Evolutionary conservation across 2,113 vertebrate species (phyloP).

Genomic region (Oncorhynchus gorbuscha): DNA sequence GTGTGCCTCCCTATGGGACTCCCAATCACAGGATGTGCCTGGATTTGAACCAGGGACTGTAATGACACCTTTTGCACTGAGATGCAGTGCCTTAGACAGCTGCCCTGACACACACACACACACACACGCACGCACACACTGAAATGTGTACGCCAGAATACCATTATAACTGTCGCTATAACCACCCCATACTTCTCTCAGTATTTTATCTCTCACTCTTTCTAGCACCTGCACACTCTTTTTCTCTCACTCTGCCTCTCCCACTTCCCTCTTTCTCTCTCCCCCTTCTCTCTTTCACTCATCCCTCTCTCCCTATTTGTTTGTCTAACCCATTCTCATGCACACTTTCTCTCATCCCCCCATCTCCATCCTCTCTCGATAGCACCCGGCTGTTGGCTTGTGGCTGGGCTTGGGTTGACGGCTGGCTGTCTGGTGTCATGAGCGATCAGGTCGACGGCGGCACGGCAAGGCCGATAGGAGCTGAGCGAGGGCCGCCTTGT

Average conservation of each 20-base stretch:
- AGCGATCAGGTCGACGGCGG: constrained; percentile 77
- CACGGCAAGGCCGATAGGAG: constrained; percentile 83
- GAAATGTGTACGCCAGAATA: background rate
- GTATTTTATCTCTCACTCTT: no score
- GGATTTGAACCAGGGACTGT: no score
- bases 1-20: no score
- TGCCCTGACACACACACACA: background rate
- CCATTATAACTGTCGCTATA: no score
- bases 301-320: background rate
- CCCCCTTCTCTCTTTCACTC: background rate
- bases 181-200: no score
- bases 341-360: background rate
- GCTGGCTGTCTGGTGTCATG: constrained; percentile 94
- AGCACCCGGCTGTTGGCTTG: constrained; percentile 67
- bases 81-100: no score
- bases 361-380: background rate
- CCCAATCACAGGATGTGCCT: no score
- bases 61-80: no score
- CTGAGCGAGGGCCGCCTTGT: constrained; percentile 91
- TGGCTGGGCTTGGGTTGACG: constrained; percentile 80
- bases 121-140: background rate
- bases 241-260: background rate
- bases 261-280: background rate
- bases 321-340: background rate
- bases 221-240: background rate